Percentiles rank a stretch among this genome's conserved stretches.
phyloP scores from a whole-genome alignment of 2,797 vertebrate species.

The Macroramphosus scolopax region DNA sequence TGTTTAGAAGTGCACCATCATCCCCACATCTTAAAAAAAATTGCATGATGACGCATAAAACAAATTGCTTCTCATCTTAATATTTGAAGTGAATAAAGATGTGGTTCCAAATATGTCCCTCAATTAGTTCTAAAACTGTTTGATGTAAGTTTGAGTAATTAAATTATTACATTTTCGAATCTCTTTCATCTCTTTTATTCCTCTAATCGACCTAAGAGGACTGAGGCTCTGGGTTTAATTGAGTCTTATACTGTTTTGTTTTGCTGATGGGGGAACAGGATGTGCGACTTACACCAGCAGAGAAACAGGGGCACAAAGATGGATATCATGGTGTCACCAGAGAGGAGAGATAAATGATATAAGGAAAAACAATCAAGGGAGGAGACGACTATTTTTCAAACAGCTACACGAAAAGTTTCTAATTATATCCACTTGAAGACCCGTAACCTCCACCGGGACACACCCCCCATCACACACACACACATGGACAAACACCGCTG shows the following conservation, averaged over 20 bases:
- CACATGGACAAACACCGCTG: slow-evolving; percentile 11
- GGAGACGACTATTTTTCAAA: slow-evolving; percentile 73
- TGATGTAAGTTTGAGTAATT: too few species aligned
- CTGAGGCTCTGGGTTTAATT: slow-evolving; percentile 47
- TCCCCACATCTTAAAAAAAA: not conserved
- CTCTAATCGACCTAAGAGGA: slow-evolving; percentile 15
- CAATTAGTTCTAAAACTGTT: too few species aligned
- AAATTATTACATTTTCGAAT: too few species aligned
- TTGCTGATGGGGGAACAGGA: slow-evolving; percentile 64
- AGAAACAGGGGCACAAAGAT: slow-evolving; percentile 54
- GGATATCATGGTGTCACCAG: slow-evolving; percentile 55
- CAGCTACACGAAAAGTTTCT: slow-evolving; percentile 72
- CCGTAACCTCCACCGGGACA: slow-evolving; percentile 63
- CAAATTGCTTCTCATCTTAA: too few species aligned
- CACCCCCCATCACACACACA: slow-evolving; percentile 32
- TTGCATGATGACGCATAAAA: too few species aligned
- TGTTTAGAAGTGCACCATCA: not conserved
- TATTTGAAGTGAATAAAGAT: too few species aligned
- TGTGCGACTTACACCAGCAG: slow-evolving; percentile 62
- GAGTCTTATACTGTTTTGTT: slow-evolving; percentile 64
- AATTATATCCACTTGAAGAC: slow-evolving; percentile 71
- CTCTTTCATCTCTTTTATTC: slow-evolving; percentile 25
- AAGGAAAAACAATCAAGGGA: slow-evolving; percentile 66
- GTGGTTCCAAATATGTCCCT: too few species aligned
- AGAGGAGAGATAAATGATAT: slow-evolving; percentile 64